Base-by-base conservation (phyloP, 1,140 invertebrate genomes). In the Anoplolepis gracilipes region DNA sequence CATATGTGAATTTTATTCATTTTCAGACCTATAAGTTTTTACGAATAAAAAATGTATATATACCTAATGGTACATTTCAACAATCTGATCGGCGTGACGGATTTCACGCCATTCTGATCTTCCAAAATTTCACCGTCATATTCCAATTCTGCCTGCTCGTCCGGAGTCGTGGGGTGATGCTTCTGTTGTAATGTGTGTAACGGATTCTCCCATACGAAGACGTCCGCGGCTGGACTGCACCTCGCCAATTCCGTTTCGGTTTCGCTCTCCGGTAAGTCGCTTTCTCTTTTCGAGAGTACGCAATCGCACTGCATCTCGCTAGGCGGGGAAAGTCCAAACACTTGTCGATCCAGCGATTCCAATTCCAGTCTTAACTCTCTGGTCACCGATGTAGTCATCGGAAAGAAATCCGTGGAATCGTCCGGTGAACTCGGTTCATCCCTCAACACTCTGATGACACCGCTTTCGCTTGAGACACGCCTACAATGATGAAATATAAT, bases 321-420 rank as follows among this genome's bases (percentile, higher is more conserved):
- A 0, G 92, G 90, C 2, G 93, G 92, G 0, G 89, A 95, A 91
- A 90, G 94, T 28, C 94, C 93, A 77, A 95, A 95, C 13, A 89
- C 94, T 94, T 98, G 97, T 25, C 97, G 95, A 93, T 98, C 97
- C 84, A 98, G 95, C 92, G 97, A 97, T 92, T 98, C 97, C 33
- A 98, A 92, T 94, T 98, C 97, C 62, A 98, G 94, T 91, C 97
- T 96, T 88, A 98, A 94, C 93, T 98, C 97, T 90, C 97, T 96
- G 1, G 97, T 98, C 94, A 98, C 97, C 1, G 97, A 97, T 1
- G 97, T 98, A 2, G 97, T 98, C 97, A 98, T 97, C 11, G 97
- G 97, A 92, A 97, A 97, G 93, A 98, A 98, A 91, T 98, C 97
- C 53, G 96, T 95, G 0, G 96, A 96, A 94, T 98, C 97, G 90